Evolutionary conservation across 2,113 vertebrate genomes (phyloP).

Genomic region (Brachirus orientalis): DNA sequence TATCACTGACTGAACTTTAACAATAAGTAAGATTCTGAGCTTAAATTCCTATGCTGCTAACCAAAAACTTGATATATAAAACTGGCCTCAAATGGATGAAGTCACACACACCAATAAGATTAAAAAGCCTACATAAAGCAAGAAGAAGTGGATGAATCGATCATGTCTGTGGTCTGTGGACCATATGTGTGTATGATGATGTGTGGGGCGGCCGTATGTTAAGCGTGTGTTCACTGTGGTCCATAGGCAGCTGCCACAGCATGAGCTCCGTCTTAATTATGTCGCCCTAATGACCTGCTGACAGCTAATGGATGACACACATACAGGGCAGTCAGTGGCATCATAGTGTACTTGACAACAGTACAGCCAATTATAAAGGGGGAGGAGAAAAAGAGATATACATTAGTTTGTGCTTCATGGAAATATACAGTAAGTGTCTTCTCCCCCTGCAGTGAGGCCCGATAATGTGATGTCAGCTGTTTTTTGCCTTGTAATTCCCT

Average conservation of each 20-base stretch:
- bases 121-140: conserved; percentile 11
- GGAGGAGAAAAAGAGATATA: conserved; percentile 25
- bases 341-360: conserved; percentile 61
- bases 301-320: conserved; percentile 60
- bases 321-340: conserved; percentile 38
- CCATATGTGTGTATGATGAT: conserved; percentile 65
- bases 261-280: conserved; percentile 63
- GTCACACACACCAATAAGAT: background rate
- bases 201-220: conserved; percentile 61
- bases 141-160: conserved; percentile 12
- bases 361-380: conserved; percentile 59
- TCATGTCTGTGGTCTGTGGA: conserved; percentile 33
- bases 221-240: conserved; percentile 48
- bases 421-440: conserved; percentile 44
- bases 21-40: background rate
- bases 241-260: conserved; percentile 63
- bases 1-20: background rate
- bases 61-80: background rate
- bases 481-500: conserved; percentile 84
- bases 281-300: conserved; percentile 69
- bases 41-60: no score
- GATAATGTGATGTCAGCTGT: conserved; percentile 88
- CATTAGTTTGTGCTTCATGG: conserved; percentile 41
- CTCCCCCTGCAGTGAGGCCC: conserved; percentile 38
- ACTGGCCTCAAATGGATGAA: background rate